Base-by-base conservation (phyloP, 2,113 vertebrate genomes). In the Prunella fulvescens region DNA sequence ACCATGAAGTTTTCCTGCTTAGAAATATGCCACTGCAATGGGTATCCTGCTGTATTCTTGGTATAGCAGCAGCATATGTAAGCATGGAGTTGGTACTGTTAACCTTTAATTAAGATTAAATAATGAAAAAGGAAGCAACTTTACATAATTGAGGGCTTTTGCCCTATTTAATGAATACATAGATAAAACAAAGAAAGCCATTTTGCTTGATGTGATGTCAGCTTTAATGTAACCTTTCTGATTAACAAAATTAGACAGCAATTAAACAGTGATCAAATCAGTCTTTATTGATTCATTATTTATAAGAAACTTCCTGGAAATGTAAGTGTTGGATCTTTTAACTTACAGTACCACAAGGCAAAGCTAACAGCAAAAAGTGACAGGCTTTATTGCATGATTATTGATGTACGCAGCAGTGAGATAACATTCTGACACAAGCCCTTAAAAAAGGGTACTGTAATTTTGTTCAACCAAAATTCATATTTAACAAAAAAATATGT, bases 391-490 rank as follows among this genome's bases (percentile, higher is more conserved):
- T 78, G 79, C 70, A 81, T 70, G 51, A 91, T 50, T 72, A 57
- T 7, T 66, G 70, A 89, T n/a, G 51, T 48, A 64, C 1, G 7
- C 48, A 67, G 86, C 71, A 71, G 54, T 24, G 8, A 93, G 51
- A 19, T 25, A 58, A 80, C 76, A 45, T 91, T 87, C 78, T 54
- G 61, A 79, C n/a, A 69, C 69, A 61, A 88, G 47, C 93, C 95
- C 94, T 94, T 91, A 90, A 69, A 91, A 94, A 93, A 96, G 92
- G 96, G 90, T 94, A 90, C 95, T 86, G 73, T 48, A 79, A 95
- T 95, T 93, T 88, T 97, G 92, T 97, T 96, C 88, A 96, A 97
- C 90, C 95, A 97, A 97, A 97, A 90, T 92, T 79, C 7, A 0
- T 88, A 82, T 77, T 93, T 76, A 92, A 90, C 84, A 94, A 89